Base-by-base conservation (phyloP, 2,113 vertebrate species). In the Herpailurus yagouaroundi region DNA sequence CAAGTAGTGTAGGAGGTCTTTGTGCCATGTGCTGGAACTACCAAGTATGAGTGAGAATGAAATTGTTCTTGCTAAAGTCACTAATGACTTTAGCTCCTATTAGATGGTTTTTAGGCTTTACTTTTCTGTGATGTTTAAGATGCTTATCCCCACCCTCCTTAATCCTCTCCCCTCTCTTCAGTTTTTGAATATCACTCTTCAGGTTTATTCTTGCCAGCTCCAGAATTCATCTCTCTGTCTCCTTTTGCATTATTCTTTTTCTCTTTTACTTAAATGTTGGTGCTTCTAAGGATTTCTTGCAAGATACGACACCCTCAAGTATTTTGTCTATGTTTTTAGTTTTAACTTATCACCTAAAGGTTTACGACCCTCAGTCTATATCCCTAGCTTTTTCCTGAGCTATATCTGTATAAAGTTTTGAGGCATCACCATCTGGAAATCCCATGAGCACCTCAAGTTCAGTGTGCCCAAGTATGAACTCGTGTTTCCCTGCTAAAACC, bases 101-200 rank as follows among this genome's bases (percentile, higher is more conserved):
- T 50, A 11, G 13, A 64, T 41, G 60, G 21, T 36, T 85, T 73
- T 41, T 66, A 64, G 48, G 71, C n/a, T 69, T 86, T 82, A 73
- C 57, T 95, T 41, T 84, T 93, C 38, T 73, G 10, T 85, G 5
- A n/a, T 89, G 6, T 92, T 91, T 93, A 92, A 97, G 23, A 85
- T 64, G 23, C 10, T 45, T 29, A 68, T 50, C 79, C 33, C 33
- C 29, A 86, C 71, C 33, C 19, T 57, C 38, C 18, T 95, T 63
- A 66, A 52, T 87, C 90, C 7, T 48, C 4, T 88, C 68, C 69
- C 29, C 7, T 68, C 52, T 68, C 50, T 86, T 86, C 41, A 6
- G 7, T 71, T 55, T 97, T 74, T 68, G 11, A 89, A 31, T 94
- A 9, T 55, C n/a, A 79, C 7, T 31, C 27, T 83, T 91, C 31